Evolutionary conservation across 2,113 vertebrate genomes (phyloP).

Genomic region (Gymnorhina tibicen): DNA sequence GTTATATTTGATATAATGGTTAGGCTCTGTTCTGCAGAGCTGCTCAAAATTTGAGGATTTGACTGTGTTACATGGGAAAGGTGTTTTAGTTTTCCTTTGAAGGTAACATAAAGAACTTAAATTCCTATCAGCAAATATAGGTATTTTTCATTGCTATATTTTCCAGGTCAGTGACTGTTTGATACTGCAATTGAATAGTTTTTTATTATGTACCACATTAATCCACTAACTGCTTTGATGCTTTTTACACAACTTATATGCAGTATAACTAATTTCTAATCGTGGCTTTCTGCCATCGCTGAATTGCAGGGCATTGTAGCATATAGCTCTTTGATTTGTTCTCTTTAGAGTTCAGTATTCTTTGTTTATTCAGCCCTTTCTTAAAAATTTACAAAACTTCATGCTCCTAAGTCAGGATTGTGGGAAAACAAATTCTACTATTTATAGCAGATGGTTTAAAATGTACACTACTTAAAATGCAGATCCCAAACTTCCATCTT

Average conservation of each 20-base stretch:
- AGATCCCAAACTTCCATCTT: neutral
- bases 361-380: neutral
- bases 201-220: neutral
- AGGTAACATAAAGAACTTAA: neutral
- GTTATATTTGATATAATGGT: neutral
- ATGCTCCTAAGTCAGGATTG: neutral
- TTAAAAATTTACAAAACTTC: neutral
- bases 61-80: neutral
- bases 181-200: neutral
- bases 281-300: neutral
- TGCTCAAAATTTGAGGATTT: neutral
- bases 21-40: neutral
- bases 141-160: neutral
- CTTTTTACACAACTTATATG: neutral
- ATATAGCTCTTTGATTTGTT: neutral
- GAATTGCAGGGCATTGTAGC: neutral
- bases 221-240: neutral
- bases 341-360: neutral
- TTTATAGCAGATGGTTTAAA: neutral
- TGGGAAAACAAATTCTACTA: neutral
- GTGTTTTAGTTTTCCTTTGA: neutral
- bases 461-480: fast-evolving
- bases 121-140: neutral
- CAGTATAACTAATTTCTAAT: neutral
- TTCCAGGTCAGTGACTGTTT: neutral